phyloP scores from a whole-genome alignment of 2,113 vertebrate genomes.

The Macrotis lagotis region DNA sequence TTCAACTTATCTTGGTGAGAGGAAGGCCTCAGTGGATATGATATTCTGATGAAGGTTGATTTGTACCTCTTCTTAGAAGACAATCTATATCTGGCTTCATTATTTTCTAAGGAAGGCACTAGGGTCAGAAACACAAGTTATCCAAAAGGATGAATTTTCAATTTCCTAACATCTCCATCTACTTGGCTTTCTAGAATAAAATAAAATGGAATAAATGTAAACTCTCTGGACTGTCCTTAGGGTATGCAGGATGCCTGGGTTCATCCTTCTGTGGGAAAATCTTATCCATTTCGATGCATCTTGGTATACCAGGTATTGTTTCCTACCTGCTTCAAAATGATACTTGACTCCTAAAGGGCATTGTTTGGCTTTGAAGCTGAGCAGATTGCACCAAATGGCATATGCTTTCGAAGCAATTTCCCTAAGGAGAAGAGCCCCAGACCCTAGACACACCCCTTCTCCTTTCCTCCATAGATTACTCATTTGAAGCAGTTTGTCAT shows the following conservation, averaged over 20 bases:
- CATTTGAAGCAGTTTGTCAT: neutral
- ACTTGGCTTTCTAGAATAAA: neutral
- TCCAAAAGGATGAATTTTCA: no score
- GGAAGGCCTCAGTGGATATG: neutral
- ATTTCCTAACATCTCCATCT: neutral
- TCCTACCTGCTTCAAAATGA: neutral
- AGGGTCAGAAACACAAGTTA: neutral
- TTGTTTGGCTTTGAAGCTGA: constrained; percentile 42
- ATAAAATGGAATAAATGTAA: neutral
- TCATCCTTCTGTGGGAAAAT: rapidly evolving
- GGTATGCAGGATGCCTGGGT: neutral
- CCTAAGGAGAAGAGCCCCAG: neutral
- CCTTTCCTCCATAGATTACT: neutral
- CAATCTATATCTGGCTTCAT: rapidly evolving
- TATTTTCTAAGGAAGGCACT: neutral
- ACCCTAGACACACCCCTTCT: constrained; percentile 42
- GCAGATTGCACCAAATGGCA: constrained; percentile 38
- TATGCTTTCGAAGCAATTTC: neutral
- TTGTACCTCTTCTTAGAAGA: neutral
- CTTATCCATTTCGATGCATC: rapidly evolving
- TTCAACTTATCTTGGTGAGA: neutral
- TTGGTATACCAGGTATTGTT: neutral
- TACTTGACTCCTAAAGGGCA: constrained; percentile 28
- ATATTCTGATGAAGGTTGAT: neutral
- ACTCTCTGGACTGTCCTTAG: neutral